These are phyloP conservation scores for Cheiracanthium punctorium DNA, from an alignment of 2,888 invertebrate species.

Conservation along the genomic window DNA sequence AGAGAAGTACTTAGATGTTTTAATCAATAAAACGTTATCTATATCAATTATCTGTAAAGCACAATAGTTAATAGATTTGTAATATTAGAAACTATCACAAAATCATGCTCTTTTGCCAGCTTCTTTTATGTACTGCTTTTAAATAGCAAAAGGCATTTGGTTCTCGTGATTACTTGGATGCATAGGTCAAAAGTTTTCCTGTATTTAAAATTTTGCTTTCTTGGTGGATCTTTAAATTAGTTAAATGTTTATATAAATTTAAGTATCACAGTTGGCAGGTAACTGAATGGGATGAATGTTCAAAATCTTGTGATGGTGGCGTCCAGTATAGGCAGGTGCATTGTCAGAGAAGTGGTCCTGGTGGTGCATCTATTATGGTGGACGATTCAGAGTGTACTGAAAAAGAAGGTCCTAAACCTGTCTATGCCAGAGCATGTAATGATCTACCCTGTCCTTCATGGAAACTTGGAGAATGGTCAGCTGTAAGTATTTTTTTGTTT, in stretches of 20 bases:
- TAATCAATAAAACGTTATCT: too few species aligned
- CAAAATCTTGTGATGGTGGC: constrained; percentile 86
- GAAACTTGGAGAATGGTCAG: constrained; percentile 91
- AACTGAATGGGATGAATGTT: constrained; percentile 88
- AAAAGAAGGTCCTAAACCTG: constrained; percentile 83
- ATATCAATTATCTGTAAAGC: too few species aligned
- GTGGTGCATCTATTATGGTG: constrained; percentile 84
- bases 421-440: constrained; percentile 83
- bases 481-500: constrained; percentile 39
- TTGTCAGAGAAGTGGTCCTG: constrained; percentile 87
- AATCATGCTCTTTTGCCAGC: too few species aligned
- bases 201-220: not conserved
- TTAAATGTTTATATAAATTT: not conserved
- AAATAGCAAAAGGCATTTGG: too few species aligned
- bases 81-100: too few species aligned
- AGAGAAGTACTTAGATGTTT: too few species aligned
- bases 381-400: constrained; percentile 85
- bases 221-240: not conserved
- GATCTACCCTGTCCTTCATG: constrained; percentile 88
- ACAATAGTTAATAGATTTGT: too few species aligned
- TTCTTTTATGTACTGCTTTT: too few species aligned
- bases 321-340: constrained; percentile 79
- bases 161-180: too few species aligned
- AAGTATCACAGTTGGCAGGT: constrained; percentile 81
- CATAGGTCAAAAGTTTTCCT: not conserved